These are phyloP conservation scores for Cecidostiba fungosa DNA, from an alignment of 2,888 invertebrate genomes.

Conservation along the genomic window DNA sequence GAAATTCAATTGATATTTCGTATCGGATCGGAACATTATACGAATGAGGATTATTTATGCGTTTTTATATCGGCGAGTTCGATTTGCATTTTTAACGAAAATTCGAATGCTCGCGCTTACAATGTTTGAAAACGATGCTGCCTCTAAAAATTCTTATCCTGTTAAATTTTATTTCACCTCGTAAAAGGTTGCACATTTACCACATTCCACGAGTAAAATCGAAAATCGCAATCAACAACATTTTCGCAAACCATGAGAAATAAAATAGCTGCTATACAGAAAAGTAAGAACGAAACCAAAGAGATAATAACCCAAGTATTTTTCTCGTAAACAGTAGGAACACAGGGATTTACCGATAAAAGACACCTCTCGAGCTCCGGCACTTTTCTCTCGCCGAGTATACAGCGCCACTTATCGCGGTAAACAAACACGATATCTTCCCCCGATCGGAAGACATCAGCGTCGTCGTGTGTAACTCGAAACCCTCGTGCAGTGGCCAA, in stretches of 20 bases:
- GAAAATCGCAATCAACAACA: background rate
- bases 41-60: background rate
- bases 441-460: slow-evolving; percentile 15
- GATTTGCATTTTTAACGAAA: background rate
- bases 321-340: slow-evolving; percentile 57
- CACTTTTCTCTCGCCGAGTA: slow-evolving; percentile 15
- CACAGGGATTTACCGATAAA: slow-evolving; percentile 43
- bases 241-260: background rate
- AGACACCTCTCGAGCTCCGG: background rate
- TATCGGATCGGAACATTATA: background rate
- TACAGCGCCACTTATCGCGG: slow-evolving; percentile 47
- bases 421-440: slow-evolving; percentile 56
- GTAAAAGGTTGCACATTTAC: background rate
- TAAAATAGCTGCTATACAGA: background rate
- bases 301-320: slow-evolving; percentile 36
- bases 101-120: background rate
- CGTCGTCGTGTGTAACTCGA: slow-evolving; percentile 45
- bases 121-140: background rate
- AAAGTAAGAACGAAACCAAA: background rate
- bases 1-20: background rate
- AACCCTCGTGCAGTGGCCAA: slow-evolving; percentile 27
- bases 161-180: background rate
- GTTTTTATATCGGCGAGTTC: background rate
- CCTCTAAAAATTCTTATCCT: background rate
- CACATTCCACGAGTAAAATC: background rate